Conservation (phyloP, 2,888 invertebrate genomes). For the Eristalis pertinax region DNA sequence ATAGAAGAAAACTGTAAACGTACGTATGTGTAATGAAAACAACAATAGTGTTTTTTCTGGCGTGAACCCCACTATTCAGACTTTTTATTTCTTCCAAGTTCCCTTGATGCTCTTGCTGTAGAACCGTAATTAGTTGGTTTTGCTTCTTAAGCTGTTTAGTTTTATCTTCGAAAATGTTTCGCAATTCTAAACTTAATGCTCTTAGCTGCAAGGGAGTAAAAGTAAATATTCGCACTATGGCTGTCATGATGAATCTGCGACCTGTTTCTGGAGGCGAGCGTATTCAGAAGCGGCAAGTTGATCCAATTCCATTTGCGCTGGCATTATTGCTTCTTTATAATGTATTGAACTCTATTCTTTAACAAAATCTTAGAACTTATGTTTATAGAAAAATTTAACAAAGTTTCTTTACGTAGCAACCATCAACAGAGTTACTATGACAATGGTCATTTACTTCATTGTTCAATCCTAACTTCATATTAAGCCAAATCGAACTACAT, state of each 20-base stretch:
- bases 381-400: not conserved
- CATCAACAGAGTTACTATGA: not conserved
- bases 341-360: not conserved
- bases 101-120: conserved; percentile 79
- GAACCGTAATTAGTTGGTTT: conserved; percentile 78
- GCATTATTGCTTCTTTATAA: conserved; percentile 73
- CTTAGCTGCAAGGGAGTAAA: conserved; percentile 74
- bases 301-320: conserved; percentile 88
- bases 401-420: not conserved
- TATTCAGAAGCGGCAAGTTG: conserved; percentile 89
- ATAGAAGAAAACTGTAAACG: not conserved
- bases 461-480: too few species aligned
- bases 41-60: conserved; percentile 77
- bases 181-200: conserved; percentile 77
- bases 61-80: conserved; percentile 79
- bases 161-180: conserved; percentile 78
- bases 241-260: conserved; percentile 73
- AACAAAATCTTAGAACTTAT: not conserved
- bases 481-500: not conserved
- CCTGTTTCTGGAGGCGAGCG: conserved; percentile 89
- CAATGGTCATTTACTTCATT: not conserved
- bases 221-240: not conserved
- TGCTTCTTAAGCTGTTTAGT: conserved; percentile 79
- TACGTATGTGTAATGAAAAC: not conserved
- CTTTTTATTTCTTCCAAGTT: conserved; percentile 77